Evolutionary conservation across 2,888 invertebrate genomes (phyloP), one percentile per base, ranked within the genome.

Genomic region (Oscheius sp.): DNA sequence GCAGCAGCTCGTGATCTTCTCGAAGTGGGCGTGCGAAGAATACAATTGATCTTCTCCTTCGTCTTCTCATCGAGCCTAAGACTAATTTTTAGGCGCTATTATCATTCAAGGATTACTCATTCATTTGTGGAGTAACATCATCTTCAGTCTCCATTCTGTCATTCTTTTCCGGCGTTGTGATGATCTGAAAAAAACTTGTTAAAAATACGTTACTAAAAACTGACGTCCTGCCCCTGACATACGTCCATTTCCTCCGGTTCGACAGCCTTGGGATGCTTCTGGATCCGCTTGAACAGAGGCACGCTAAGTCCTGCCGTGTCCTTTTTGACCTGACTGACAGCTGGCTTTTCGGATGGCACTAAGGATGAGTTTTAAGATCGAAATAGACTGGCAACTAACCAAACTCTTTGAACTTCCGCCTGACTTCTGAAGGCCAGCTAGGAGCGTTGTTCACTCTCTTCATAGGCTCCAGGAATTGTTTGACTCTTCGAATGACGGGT

Each of bases 1-100:
- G 68, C 68, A 10, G 68, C 68, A 13, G 68, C 68, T 68, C 68
- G 35, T 21, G 55, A 53, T 21, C 68, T 33, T 21, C 68, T 9
- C 9, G 68, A 68, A 4, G 68, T 68, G 5, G 68, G 68, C 7
- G 68, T 68, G 1, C 68, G 68, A 9, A 68, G 42, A 11, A 68
- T 68, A 11, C 35, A 42, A 21, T n/a, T n/a, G 10, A 68, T 68
- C 13, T 35, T 53, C 29, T 68, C 55, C 37, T 55, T 53, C 9
- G 48, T 32, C 48, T 48, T 63, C n/a, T 63, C 63, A 48, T 63
- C 63, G 48, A 63, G 21, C n/a, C 63, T 63, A 48, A 2, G 32
- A 37, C 7, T 13, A 47, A 29, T 48, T 63, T 11, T 10, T 21
- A 21, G 21, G 21, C 21, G 2, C 37, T 35, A 42, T 10, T 35